Percentiles rank a stretch among this genome's conserved stretches.
phyloP scores from a whole-genome alignment of 1,140 invertebrate genomes.

The Diuraphis noxia region DNA sequence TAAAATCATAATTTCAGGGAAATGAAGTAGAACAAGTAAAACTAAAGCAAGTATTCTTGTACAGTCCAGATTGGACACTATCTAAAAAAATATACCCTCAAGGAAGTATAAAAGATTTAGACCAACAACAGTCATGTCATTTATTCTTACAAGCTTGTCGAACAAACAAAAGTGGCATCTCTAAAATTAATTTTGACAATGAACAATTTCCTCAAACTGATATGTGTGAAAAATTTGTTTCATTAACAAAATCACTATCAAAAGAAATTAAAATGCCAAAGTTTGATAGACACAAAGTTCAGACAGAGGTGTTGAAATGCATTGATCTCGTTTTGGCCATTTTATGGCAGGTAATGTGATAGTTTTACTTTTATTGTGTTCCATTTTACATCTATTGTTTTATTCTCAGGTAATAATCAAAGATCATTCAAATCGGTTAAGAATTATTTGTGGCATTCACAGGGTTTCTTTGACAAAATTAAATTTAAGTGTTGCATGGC shows the following conservation, averaged over 20 bases:
- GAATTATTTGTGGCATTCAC: conserved; percentile 45
- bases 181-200: conserved; percentile 44
- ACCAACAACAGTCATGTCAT: conserved; percentile 43
- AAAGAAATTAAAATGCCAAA: conserved; percentile 30
- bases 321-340: conserved; percentile 46
- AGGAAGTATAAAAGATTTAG: conserved; percentile 21
- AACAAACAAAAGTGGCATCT: conserved; percentile 35
- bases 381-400: background rate
- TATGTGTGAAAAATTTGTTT: conserved; percentile 48
- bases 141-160: conserved; percentile 50
- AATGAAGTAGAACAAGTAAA: conserved; percentile 38
- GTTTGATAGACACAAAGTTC: conserved; percentile 47
- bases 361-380: background rate
- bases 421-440: conserved; percentile 43
- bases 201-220: background rate
- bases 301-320: conserved; percentile 27
- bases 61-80: conserved; percentile 31
- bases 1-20: conserved; percentile 43
- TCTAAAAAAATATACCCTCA: conserved; percentile 29
- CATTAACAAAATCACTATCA: conserved; percentile 15
- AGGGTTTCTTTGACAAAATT: conserved; percentile 47
- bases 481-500: conserved; percentile 33
- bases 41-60: conserved; percentile 31
- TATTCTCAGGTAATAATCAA: conserved; percentile 40
- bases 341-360: conserved; percentile 46